phyloP scores from a whole-genome alignment of 2,888 invertebrate species.

The Mythimna pallens region DNA sequence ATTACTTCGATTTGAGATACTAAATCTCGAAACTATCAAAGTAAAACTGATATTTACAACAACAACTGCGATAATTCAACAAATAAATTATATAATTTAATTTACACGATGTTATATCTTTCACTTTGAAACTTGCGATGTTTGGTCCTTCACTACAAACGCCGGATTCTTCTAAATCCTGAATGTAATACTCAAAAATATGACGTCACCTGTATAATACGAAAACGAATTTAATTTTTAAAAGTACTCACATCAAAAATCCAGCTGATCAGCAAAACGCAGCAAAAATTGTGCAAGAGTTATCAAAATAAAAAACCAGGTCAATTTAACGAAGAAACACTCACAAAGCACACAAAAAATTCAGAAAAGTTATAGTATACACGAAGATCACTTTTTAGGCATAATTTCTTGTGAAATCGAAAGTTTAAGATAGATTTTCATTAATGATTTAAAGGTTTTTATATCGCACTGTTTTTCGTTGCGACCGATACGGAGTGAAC shows the following conservation, averaged over 20 bases:
- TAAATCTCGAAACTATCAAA: neutral
- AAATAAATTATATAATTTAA: neutral
- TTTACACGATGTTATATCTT: neutral
- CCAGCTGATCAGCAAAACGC: slow-evolving; percentile 62
- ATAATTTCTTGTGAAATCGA: slow-evolving; percentile 69
- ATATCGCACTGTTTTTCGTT: slow-evolving; percentile 69
- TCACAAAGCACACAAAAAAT: slow-evolving; percentile 63
- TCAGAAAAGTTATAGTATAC: slow-evolving; percentile 60
- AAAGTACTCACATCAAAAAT: slow-evolving; percentile 70
- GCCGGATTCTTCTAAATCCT: neutral
- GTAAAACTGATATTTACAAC: neutral
- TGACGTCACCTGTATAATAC: neutral
- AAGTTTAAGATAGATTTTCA: slow-evolving; percentile 74
- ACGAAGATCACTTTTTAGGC: slow-evolving; percentile 69
- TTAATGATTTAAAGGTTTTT: slow-evolving; percentile 76
- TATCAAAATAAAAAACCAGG: slow-evolving; percentile 85
- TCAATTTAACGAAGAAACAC: slow-evolving; percentile 72
- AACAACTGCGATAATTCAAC: neutral
- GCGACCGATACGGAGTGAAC: slow-evolving; percentile 64
- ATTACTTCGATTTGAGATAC: no score
- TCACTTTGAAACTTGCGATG: neutral
- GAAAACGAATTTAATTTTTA: slow-evolving; percentile 31
- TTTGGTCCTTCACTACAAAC: slow-evolving; percentile 24
- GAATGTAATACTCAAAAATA: slow-evolving; percentile 14
- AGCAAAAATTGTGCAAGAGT: slow-evolving; percentile 80